These are phyloP conservation scores for Desmophyllum pertusum DNA, from an alignment of 92 coral and sea anemone species.

Conservation along the genomic window DNA sequence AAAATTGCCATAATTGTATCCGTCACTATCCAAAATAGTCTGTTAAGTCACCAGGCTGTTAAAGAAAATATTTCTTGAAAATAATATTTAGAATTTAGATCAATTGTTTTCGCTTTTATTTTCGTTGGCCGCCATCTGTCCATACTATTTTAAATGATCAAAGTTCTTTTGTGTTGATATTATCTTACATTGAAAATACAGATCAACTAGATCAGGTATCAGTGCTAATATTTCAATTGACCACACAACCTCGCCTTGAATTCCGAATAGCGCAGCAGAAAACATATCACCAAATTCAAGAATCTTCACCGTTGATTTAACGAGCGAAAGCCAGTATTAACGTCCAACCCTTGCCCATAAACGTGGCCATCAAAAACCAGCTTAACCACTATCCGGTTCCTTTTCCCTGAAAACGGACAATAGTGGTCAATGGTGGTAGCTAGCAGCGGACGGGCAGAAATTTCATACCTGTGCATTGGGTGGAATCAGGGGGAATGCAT, in stretches of 20 bases:
- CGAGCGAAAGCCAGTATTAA: not conserved
- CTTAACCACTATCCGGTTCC: not conserved
- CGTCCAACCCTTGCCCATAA: not conserved
- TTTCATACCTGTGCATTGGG: not conserved
- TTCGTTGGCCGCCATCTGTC: not conserved
- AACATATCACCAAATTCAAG: slow-evolving; percentile 4
- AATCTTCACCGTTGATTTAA: not conserved
- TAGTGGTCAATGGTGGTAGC: too few species aligned
- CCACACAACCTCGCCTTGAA: slow-evolving; percentile 34
- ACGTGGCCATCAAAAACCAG: not conserved
- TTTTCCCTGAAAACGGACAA: not conserved
- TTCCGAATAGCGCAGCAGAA: not conserved
- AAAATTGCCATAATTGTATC: not conserved
- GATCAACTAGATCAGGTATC: not conserved
- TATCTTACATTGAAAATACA: not conserved
- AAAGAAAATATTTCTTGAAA: not conserved
- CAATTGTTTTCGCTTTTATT: not conserved
- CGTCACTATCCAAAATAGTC: slow-evolving; percentile 6
- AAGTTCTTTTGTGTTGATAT: not conserved
- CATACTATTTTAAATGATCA: not conserved
- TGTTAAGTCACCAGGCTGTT: not conserved
- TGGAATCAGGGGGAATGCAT: not conserved
- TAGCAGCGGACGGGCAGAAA: not conserved
- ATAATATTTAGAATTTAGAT: not conserved
- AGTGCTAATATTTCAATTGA: not conserved